phyloP scores from a whole-genome alignment of 2,113 vertebrate species.

The Cranoglanis bouderius region DNA sequence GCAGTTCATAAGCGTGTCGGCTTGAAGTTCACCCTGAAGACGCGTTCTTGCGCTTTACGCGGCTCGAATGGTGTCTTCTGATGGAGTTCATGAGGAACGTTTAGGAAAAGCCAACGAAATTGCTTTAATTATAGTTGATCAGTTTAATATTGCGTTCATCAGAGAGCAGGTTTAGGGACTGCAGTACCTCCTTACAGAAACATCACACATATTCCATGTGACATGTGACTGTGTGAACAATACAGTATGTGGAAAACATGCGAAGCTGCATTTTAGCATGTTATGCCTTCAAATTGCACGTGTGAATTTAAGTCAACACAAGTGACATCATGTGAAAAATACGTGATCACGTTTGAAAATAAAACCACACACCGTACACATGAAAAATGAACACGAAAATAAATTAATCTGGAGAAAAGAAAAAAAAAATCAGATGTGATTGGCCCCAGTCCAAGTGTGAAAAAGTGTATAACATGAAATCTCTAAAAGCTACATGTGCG shows the following conservation, averaged over 20 bases:
- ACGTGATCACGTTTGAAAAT: neutral
- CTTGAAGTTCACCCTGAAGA: neutral
- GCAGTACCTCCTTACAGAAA: neutral
- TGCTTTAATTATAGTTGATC: neutral
- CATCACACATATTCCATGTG: neutral
- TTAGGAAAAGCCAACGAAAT: neutral
- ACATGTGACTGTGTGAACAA: neutral
- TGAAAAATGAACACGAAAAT: neutral
- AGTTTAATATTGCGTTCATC: neutral
- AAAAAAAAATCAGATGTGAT: too few species aligned
- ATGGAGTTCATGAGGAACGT: neutral
- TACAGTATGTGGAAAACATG: neutral
- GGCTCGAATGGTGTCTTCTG: neutral
- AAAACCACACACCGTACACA: too few species aligned
- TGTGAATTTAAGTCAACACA: neutral
- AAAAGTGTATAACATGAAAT: neutral
- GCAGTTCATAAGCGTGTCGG: neutral
- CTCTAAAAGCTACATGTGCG: neutral
- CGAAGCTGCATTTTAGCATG: neutral
- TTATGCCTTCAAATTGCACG: neutral
- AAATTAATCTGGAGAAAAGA: neutral
- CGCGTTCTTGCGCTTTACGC: neutral
- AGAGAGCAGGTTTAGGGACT: neutral
- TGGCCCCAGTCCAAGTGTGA: neutral
- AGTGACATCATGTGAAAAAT: neutral